phyloP scores from a whole-genome alignment of 2,113 vertebrate species.

The Mandrillus leucophaeus region DNA sequence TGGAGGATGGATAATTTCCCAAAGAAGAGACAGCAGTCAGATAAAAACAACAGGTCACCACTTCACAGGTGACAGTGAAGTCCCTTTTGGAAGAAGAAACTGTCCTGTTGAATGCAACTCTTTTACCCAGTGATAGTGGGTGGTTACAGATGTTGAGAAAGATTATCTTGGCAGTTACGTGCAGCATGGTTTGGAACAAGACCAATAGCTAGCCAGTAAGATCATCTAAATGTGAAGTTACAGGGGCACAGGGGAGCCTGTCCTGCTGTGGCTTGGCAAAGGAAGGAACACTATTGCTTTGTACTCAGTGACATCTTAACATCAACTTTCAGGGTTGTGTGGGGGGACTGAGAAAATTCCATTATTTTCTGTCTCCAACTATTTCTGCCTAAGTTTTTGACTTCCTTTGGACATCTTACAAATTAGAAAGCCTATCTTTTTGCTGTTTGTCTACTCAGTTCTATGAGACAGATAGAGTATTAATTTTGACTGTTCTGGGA shows the following conservation, averaged over 20 bases:
- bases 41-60: background rate
- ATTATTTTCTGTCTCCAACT: background rate
- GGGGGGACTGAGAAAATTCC: background rate
- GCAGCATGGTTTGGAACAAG: background rate
- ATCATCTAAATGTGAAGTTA: background rate
- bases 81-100: background rate
- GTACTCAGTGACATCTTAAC: background rate
- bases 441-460: background rate
- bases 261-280: background rate
- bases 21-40: background rate
- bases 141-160: slow-evolving; percentile 22
- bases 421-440: slow-evolving; percentile 4
- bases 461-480: background rate
- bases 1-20: background rate
- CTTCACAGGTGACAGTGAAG: background rate
- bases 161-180: background rate
- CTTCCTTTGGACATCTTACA: background rate
- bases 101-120: background rate
- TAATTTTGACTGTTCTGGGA: background rate
- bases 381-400: background rate
- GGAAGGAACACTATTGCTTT: background rate
- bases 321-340: background rate
- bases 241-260: background rate
- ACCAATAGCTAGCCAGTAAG: background rate
- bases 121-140: background rate